These are phyloP conservation scores for Aphodius sticticus DNA, from an alignment of 2,888 invertebrate genomes.

Conservation along the genomic window DNA sequence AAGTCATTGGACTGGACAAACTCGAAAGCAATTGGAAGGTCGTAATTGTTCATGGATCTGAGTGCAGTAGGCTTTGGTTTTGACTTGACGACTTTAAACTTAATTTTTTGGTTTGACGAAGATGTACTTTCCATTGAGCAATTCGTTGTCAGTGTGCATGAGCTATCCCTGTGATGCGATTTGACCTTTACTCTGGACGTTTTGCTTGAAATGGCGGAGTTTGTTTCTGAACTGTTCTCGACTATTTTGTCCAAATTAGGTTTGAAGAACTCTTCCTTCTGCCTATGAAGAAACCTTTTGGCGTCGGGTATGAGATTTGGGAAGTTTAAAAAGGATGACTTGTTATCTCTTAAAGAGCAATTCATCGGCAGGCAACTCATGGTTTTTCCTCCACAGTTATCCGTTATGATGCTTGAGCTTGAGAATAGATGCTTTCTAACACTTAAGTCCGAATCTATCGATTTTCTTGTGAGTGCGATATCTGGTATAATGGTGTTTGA, in stretches of 20 bases:
- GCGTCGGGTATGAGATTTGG: slow-evolving; percentile 10
- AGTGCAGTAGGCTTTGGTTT: background rate
- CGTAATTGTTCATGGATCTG: slow-evolving; percentile 22
- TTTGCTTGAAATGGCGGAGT: background rate
- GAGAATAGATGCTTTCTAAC: slow-evolving; percentile 10
- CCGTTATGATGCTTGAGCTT: background rate
- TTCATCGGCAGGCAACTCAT: slow-evolving; percentile 5
- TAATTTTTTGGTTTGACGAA: background rate
- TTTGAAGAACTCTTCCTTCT: slow-evolving; percentile 20
- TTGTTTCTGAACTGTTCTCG: slow-evolving; percentile 11
- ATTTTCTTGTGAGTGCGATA: background rate
- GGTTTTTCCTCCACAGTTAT: slow-evolving; percentile 4
- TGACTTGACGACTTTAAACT: background rate
- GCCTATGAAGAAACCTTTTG: slow-evolving; percentile 8
- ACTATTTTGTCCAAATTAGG: slow-evolving; percentile 13
- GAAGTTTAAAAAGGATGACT: background rate
- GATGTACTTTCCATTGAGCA: background rate
- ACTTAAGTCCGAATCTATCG: slow-evolving; percentile 6
- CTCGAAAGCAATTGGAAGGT: slow-evolving; percentile 29
- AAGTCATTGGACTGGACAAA: slow-evolving; percentile 6
- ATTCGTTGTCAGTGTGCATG: background rate
- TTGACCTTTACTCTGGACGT: background rate
- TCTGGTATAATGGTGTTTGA: background rate
- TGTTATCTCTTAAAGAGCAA: background rate
- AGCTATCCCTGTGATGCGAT: background rate